phyloP scores from a whole-genome alignment of 2,888 invertebrate genomes.

The Leptopilina myrica region DNA sequence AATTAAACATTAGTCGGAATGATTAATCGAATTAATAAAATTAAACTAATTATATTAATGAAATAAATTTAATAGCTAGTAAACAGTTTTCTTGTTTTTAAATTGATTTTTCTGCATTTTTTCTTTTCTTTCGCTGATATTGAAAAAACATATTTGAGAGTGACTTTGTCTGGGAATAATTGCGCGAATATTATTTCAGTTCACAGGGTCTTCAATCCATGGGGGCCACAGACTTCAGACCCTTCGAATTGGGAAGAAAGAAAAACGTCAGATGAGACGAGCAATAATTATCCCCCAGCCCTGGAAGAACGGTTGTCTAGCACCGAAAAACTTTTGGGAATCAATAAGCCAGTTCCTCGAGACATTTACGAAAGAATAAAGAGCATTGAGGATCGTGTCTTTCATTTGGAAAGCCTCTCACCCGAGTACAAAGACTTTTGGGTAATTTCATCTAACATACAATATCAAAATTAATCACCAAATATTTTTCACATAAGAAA shows the following conservation, averaged over 20 bases:
- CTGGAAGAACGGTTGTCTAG: slow-evolving; percentile 83
- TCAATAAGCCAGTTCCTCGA: slow-evolving; percentile 79
- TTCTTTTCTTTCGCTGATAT: too few relatives aligned
- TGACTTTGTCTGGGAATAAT: neutral
- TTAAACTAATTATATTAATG: too few relatives aligned
- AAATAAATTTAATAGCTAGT: too few relatives aligned
- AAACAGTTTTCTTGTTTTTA: too few relatives aligned
- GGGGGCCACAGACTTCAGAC: slow-evolving; percentile 82
- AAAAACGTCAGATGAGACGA: slow-evolving; percentile 45
- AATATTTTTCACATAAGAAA: too few relatives aligned
- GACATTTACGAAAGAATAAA: slow-evolving; percentile 85
- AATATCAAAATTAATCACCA: too few relatives aligned
- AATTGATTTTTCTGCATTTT: too few relatives aligned
- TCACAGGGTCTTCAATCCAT: slow-evolving; percentile 83
- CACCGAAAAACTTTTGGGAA: slow-evolving; percentile 82
- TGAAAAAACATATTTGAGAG: too few relatives aligned
- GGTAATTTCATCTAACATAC: slow-evolving; percentile 71
- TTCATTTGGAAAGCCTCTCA: slow-evolving; percentile 85
- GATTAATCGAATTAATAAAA: too few relatives aligned
- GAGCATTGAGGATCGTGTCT: slow-evolving; percentile 85
- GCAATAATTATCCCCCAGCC: slow-evolving; percentile 75
- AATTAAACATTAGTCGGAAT: too few relatives aligned
- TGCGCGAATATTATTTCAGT: slow-evolving; percentile 77
- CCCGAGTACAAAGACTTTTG: slow-evolving; percentile 88
- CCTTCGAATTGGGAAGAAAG: slow-evolving; percentile 52